Conservation (phyloP, 2,113 vertebrate species). For the Coryphaenoides rupestris region DNA sequence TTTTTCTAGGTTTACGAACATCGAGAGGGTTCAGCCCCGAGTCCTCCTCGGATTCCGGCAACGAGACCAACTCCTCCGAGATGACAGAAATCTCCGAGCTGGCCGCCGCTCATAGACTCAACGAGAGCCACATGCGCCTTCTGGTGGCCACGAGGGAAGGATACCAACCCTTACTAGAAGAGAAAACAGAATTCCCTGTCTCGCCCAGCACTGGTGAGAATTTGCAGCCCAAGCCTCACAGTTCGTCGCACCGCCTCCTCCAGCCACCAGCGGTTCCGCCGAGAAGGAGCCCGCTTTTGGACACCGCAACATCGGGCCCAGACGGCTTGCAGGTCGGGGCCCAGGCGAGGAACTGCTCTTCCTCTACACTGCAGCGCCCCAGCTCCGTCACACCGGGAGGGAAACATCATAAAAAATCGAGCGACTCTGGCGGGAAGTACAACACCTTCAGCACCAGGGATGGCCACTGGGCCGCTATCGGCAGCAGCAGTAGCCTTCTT, state of each 20-base stretch:
- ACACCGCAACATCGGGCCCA: constrained; percentile 78
- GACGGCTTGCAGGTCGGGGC: constrained; percentile 83
- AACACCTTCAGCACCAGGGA: constrained; percentile 87
- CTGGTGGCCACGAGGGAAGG: constrained; percentile 86
- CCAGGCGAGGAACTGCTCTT: constrained; percentile 79
- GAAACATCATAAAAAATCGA: constrained; percentile 78
- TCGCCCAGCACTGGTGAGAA: constrained; percentile 76
- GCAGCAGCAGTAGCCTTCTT: constrained; percentile 66
- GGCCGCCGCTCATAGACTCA: constrained; percentile 85
- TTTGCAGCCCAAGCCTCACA: constrained; percentile 74
- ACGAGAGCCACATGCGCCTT: constrained; percentile 84
- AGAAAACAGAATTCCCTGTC: constrained; percentile 88
- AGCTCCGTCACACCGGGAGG: constrained; percentile 62
- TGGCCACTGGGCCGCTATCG: constrained; percentile 65
- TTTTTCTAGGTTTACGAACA: constrained; percentile 86
- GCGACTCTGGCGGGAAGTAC: constrained; percentile 79
- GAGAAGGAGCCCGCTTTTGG: constrained; percentile 83
- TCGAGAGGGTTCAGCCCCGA: constrained; percentile 91
- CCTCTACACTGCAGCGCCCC: constrained; percentile 82
- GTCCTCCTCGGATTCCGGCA: constrained; percentile 97
- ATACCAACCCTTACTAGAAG: constrained; percentile 87
- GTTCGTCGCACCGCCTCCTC: constrained; percentile 72
- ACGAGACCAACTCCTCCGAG: constrained; percentile 98
- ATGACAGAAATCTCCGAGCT: constrained; percentile 95
- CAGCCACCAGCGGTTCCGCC: constrained; percentile 89